Evolutionary conservation across 2,888 invertebrate species (phyloP).

Genomic region (Protophormia terraenovae): DNA sequence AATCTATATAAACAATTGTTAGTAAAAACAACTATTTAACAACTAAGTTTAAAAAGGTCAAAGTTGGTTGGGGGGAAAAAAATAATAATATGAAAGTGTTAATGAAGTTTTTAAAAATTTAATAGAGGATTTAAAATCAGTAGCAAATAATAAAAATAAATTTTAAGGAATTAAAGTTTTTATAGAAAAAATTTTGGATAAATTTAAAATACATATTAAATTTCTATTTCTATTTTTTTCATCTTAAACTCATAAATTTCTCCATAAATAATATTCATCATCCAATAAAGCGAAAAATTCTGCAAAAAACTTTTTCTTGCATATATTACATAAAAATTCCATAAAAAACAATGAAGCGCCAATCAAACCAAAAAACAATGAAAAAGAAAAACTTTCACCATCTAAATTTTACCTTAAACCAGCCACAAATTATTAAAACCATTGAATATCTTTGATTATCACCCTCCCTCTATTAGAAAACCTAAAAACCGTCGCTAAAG

Average conservation of each 20-base stretch:
- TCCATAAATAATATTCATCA: slow-evolving; percentile 17
- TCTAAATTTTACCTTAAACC: neutral
- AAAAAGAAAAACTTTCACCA: slow-evolving; percentile 15
- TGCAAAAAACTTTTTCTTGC: slow-evolving; percentile 10
- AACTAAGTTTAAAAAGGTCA: slow-evolving; percentile 27
- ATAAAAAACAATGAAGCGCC: slow-evolving; percentile 1
- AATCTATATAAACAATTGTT: neutral
- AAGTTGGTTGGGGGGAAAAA: neutral
- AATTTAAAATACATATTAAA: neutral
- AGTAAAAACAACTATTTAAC: neutral
- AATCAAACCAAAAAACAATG: neutral
- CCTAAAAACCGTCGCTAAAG: neutral
- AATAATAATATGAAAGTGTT: slow-evolving; percentile 7
- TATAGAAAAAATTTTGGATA: neutral
- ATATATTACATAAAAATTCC: slow-evolving; percentile 22
- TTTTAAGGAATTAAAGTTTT: neutral
- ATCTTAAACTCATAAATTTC: neutral
- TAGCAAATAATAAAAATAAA: neutral
- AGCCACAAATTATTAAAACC: slow-evolving; percentile 30
- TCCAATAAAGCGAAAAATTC: neutral
- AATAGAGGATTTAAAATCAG: neutral
- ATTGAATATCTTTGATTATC: slow-evolving; percentile 15
- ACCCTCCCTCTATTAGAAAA: neutral
- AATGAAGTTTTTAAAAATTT: slow-evolving; percentile 16
- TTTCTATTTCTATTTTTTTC: neutral